Percentiles rank a stretch among this genome's conserved stretches.
Conservation (phyloP, 1,140 invertebrate genomes). For the Drosophila parabipectinata region DNA sequence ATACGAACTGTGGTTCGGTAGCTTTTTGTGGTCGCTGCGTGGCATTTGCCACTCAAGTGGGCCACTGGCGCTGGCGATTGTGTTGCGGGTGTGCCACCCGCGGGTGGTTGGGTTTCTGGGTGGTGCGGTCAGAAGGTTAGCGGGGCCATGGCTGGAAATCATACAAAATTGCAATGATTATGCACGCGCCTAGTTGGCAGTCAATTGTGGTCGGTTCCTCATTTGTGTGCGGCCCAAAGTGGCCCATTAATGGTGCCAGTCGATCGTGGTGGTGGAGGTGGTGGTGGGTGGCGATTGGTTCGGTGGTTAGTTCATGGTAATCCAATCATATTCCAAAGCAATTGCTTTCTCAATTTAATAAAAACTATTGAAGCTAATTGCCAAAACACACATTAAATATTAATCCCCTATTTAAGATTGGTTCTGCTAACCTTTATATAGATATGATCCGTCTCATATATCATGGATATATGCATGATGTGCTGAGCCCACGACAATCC, state of each 20-base stretch:
- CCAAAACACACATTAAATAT: no score
- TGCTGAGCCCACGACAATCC: conserved; percentile 44
- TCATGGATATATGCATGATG: conserved; percentile 37
- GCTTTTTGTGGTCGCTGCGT: conserved; percentile 44
- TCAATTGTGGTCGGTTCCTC: conserved; percentile 64
- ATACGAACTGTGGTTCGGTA: conserved; percentile 23
- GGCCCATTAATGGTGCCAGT: conserved; percentile 51
- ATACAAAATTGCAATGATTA: conserved; percentile 77
- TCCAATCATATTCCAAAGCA: conserved; percentile 11
- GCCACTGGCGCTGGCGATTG: conserved; percentile 10
- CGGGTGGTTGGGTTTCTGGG: neutral
- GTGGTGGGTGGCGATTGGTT: conserved; percentile 4
- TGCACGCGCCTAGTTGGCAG: conserved; percentile 72
- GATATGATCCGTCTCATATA: conserved; percentile 9
- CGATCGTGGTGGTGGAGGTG: conserved; percentile 5
- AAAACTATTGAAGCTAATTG: no score
- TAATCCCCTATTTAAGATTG: no score
- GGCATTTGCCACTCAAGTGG: conserved; percentile 55
- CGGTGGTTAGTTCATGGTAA: conserved; percentile 15
- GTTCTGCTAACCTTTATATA: neutral
- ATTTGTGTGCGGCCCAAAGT: conserved; percentile 60
- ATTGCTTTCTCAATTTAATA: neutral
- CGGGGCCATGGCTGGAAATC: conserved; percentile 41
- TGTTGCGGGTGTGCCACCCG: conserved; percentile 1
- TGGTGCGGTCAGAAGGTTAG: neutral